phyloP scores from a whole-genome alignment of 2,797 vertebrate species.

The Sebastiscus tertius region DNA sequence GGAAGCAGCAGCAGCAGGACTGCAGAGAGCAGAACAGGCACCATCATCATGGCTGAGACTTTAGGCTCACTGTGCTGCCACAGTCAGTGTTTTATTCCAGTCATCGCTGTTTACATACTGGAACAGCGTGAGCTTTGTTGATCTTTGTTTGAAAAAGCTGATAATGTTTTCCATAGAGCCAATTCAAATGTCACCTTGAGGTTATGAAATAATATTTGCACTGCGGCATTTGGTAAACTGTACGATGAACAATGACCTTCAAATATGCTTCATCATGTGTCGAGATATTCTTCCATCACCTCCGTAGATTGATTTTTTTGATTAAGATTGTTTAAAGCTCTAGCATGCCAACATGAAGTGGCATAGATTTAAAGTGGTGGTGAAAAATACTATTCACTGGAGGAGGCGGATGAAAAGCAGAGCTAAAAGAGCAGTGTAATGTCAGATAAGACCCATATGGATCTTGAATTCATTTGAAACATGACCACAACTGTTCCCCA shows the following conservation, averaged over 20 bases:
- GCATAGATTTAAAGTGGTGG: too few relatives aligned
- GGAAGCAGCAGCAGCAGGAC: slow-evolving; percentile 59
- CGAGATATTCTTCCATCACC: not conserved
- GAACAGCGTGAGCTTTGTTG: not conserved
- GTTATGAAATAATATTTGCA: not conserved
- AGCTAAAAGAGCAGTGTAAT: not conserved
- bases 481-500: not conserved
- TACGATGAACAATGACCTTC: not conserved
- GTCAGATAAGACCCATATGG: not conserved
- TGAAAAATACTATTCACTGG: not conserved
- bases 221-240: not conserved
- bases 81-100: slow-evolving; percentile 27
- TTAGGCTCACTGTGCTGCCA: not conserved
- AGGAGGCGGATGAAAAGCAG: not conserved
- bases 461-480: rapidly evolving
- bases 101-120: slow-evolving; percentile 1
- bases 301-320: not conserved
- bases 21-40: slow-evolving; percentile 23
- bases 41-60: not conserved
- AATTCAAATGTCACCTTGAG: slow-evolving; percentile 11
- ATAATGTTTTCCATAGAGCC: not conserved
- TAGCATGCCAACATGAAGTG: not conserved
- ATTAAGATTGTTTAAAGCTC: not conserved
- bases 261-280: not conserved
- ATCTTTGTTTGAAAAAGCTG: slow-evolving; percentile 8